Conservation (phyloP, 1,140 invertebrate genomes). For the Octopus sinensis region DNA sequence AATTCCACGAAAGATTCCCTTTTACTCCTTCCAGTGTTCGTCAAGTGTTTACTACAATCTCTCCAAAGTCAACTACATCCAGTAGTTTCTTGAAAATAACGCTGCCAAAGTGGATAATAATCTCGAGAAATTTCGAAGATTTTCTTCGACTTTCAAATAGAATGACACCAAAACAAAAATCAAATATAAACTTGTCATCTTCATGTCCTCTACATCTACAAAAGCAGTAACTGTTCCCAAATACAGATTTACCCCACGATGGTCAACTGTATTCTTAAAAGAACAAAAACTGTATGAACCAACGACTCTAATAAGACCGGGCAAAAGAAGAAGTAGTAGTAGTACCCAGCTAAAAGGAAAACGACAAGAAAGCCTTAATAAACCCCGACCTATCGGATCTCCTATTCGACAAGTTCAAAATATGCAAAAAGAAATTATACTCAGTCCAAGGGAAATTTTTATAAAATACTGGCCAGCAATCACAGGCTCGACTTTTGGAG, state of each 20-base stretch:
- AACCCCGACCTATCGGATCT: neutral
- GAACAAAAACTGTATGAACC: slow-evolving; percentile 1
- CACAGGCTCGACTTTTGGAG: slow-evolving; percentile 30
- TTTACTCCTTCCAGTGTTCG: no score
- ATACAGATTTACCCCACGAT: neutral
- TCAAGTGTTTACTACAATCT: neutral
- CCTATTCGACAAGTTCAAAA: neutral
- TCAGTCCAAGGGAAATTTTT: slow-evolving; percentile 19
- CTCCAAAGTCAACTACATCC: neutral
- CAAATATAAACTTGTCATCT: neutral
- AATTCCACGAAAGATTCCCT: no score
- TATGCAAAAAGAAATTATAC: neutral
- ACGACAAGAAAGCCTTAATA: neutral
- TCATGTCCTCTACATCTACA: neutral
- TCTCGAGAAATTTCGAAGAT: neutral
- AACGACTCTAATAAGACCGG: neutral
- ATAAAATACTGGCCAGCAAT: slow-evolving; percentile 37
- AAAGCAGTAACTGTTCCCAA: neutral
- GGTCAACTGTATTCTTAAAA: neutral
- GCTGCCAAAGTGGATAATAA: neutral
- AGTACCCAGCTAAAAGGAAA: neutral
- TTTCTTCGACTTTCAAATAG: neutral
- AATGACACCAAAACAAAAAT: neutral
- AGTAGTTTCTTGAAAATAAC: neutral
- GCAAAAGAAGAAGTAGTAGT: neutral